Conservation (phyloP, 2,888 invertebrate species). For the Caenorhabditis sp. region DNA sequence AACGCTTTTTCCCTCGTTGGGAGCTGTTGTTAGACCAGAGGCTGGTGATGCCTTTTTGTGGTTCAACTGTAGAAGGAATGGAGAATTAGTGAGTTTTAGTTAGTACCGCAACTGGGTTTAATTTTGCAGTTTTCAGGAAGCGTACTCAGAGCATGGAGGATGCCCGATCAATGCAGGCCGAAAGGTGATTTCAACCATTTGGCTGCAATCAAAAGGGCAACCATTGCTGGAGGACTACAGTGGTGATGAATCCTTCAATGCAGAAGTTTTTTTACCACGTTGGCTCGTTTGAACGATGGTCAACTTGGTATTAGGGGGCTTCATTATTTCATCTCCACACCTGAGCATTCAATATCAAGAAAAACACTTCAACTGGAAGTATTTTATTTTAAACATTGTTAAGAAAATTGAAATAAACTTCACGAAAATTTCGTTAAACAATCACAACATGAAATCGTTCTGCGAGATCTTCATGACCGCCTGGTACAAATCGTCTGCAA, state of each 20-base stretch:
- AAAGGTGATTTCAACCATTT: not conserved
- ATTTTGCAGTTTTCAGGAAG: not conserved
- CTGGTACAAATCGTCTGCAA: not conserved
- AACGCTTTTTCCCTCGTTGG: not conserved
- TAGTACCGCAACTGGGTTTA: not conserved
- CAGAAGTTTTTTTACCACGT: not conserved
- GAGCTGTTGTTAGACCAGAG: not conserved
- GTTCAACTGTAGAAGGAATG: not conserved
- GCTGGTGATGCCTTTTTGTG: slow-evolving; percentile 2
- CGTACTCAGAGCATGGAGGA: not conserved
- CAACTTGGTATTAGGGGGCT: too few species aligned
- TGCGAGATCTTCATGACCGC: too few species aligned
- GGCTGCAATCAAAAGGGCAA: not conserved
- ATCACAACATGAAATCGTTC: too few species aligned
- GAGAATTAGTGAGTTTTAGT: not conserved
- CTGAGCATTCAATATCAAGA: too few species aligned
- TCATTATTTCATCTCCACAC: too few species aligned
- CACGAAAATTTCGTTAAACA: too few species aligned
- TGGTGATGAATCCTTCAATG: not conserved
- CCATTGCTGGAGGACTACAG: not conserved
- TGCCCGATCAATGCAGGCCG: not conserved
- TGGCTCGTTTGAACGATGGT: too few species aligned
- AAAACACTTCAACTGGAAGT: too few species aligned
- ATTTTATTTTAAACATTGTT: too few species aligned
- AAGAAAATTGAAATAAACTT: too few species aligned